Evolutionary conservation across 2,888 invertebrate genomes (phyloP).

Genomic region (Clusia tigrina): DNA sequence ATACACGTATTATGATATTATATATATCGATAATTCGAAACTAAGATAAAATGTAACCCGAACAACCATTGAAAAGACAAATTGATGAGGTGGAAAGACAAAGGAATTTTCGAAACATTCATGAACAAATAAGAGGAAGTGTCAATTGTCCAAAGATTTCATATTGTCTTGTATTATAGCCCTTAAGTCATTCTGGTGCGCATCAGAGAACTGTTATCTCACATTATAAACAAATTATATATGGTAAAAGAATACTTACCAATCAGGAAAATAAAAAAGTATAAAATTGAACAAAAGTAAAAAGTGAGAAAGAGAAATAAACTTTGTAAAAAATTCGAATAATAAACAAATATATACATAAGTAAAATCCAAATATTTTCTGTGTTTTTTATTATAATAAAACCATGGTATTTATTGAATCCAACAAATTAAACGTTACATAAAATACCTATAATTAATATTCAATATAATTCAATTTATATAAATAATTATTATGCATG

Average conservation of each 20-base stretch:
- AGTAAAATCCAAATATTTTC: slow-evolving; percentile 32
- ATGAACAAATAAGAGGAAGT: too few species aligned
- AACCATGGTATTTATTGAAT: slow-evolving; percentile 54
- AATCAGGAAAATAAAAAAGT: neutral
- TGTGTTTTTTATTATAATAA: slow-evolving; percentile 47
- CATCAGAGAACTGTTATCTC: too few species aligned
- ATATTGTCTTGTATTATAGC: too few species aligned
- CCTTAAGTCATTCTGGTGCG: too few species aligned
- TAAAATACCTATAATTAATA: slow-evolving; percentile 47
- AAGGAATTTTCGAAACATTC: too few species aligned
- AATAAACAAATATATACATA: slow-evolving; percentile 1
- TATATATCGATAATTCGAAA: too few species aligned
- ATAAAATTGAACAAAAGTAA: slow-evolving; percentile 9
- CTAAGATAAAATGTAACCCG: too few species aligned
- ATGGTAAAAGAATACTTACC: slow-evolving; percentile 4
- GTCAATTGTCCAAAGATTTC: too few species aligned
- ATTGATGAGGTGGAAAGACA: too few species aligned
- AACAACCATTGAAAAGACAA: too few species aligned
- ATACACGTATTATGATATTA: too few species aligned
- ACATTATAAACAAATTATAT: too few species aligned
- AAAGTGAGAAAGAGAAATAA: neutral
- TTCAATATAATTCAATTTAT: slow-evolving; percentile 33
- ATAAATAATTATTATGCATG: slow-evolving; percentile 36
- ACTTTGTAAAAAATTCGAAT: slow-evolving; percentile 37
- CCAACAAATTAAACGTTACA: slow-evolving; percentile 57